A percentile compares a stretch with the other conserved stretches of the same genome.
phyloP scores from a whole-genome alignment of 2,113 vertebrate genomes.

The Trinectes maculatus region DNA sequence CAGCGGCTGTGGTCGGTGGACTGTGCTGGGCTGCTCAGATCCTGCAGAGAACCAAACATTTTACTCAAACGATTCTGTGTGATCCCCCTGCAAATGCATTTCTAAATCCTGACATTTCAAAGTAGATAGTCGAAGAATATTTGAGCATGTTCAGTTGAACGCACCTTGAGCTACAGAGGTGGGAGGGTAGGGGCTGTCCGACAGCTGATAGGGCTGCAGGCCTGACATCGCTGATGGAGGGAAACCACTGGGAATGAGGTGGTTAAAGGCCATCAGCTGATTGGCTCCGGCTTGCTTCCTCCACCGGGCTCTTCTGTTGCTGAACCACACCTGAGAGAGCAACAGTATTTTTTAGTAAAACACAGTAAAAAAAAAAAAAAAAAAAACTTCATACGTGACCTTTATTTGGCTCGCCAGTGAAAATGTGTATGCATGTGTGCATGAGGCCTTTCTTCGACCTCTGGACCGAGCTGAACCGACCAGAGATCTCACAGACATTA shows the following conservation, averaged over 20 bases:
- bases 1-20: slow-evolving; percentile 97
- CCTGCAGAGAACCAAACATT: slow-evolving; percentile 68
- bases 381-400: too few relatives aligned
- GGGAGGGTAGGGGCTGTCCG: slow-evolving; percentile 94
- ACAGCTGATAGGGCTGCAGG: slow-evolving; percentile 94
- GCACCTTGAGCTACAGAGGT: slow-evolving; percentile 95
- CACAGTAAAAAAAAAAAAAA: too few relatives aligned
- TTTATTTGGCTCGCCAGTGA: neutral
- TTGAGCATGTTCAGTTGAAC: neutral
- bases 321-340: slow-evolving; percentile 94
- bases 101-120: too few relatives aligned
- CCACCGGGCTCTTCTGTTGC: slow-evolving; percentile 97
- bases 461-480: slow-evolving; percentile 59
- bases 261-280: slow-evolving; percentile 99
- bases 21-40: slow-evolving; percentile 92
- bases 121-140: too few relatives aligned
- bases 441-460: slow-evolving; percentile 25
- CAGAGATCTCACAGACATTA: slow-evolving; percentile 69
- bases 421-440: slow-evolving; percentile 2
- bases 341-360: slow-evolving; percentile 3
- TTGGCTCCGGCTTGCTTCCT: slow-evolving; percentile 99
- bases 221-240: slow-evolving; percentile 96
- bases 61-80: neutral
- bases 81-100: too few relatives aligned
- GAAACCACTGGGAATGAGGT: slow-evolving; percentile 97